These are phyloP conservation scores for Bombus superbus DNA, from an alignment of 1,140 invertebrate genomes.

Conservation along the genomic window DNA sequence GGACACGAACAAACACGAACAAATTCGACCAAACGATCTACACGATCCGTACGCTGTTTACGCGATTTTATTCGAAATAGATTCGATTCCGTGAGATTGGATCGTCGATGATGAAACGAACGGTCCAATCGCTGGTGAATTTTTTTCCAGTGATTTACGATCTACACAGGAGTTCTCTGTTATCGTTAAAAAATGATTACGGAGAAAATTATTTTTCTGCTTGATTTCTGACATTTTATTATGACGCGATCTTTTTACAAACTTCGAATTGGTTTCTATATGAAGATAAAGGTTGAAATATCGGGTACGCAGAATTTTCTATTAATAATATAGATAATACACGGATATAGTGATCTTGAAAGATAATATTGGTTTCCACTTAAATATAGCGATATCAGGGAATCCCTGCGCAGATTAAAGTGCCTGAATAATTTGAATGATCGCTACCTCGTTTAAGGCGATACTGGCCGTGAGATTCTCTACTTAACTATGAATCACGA, in stretches of 20 bases:
- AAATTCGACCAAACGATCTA: conserved; percentile 9
- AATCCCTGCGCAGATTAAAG: background rate
- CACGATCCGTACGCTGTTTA: background rate
- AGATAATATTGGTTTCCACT: background rate
- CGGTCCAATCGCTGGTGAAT: background rate
- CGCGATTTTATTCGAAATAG: background rate
- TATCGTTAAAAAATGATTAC: background rate
- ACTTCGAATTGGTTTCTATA: background rate
- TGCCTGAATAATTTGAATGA: background rate
- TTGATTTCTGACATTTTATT: background rate
- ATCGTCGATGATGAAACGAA: background rate
- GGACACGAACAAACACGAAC: conserved; percentile 56
- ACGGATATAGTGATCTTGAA: no score
- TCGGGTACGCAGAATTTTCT: background rate
- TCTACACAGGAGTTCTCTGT: background rate
- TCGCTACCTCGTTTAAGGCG: background rate
- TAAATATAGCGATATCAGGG: background rate
- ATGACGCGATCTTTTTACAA: background rate
- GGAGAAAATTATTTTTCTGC: background rate
- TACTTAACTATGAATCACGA: background rate
- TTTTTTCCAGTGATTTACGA: background rate
- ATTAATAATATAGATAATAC: background rate
- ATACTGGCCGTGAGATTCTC: background rate
- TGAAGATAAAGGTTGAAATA: background rate
- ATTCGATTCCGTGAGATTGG: background rate